phyloP scores from a whole-genome alignment of 2,888 invertebrate genomes.

The Pseudolycoriella hygida region DNA sequence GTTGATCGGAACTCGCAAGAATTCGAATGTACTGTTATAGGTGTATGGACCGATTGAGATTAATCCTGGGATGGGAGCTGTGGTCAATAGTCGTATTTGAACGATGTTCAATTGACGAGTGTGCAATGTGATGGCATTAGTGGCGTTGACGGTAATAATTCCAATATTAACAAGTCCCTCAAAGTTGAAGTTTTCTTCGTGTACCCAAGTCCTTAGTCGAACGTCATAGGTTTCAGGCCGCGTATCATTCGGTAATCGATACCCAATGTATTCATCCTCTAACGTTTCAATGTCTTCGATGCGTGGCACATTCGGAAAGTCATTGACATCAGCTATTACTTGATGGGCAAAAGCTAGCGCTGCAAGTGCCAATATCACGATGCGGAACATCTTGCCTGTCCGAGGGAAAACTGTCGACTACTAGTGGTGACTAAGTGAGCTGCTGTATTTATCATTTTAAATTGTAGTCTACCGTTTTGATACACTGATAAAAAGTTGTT shows the following conservation, averaged over 20 bases:
- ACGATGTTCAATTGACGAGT: slow-evolving; percentile 32
- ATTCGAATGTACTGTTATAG: not conserved
- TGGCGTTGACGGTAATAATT: slow-evolving; percentile 26
- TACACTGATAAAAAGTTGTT: too few species aligned
- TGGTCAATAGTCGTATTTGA: not conserved
- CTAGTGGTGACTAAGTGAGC: too few species aligned
- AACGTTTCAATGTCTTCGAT: not conserved
- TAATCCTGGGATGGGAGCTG: too few species aligned
- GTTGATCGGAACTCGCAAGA: not conserved
- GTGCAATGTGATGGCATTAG: slow-evolving; percentile 36
- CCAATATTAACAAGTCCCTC: slow-evolving; percentile 31
- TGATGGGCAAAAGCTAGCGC: too few species aligned
- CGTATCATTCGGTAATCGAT: slow-evolving; percentile 35
- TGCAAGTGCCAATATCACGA: too few species aligned
- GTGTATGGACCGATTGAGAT: not conserved
- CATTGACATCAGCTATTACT: too few species aligned
- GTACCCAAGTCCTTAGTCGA: slow-evolving; percentile 31
- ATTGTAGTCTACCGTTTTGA: too few species aligned
- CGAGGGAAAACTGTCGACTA: too few species aligned
- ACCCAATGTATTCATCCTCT: slow-evolving; percentile 13
- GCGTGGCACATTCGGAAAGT: not conserved
- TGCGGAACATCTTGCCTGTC: too few species aligned
- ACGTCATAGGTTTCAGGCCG: slow-evolving; percentile 35
- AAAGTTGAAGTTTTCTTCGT: slow-evolving; percentile 19
- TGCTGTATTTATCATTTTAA: too few species aligned